A percentile compares a stretch with the other conserved stretches of the same genome.
These are phyloP conservation scores for Tachina grossa DNA, from an alignment of 2,888 invertebrate species.

Conservation along the genomic window DNA sequence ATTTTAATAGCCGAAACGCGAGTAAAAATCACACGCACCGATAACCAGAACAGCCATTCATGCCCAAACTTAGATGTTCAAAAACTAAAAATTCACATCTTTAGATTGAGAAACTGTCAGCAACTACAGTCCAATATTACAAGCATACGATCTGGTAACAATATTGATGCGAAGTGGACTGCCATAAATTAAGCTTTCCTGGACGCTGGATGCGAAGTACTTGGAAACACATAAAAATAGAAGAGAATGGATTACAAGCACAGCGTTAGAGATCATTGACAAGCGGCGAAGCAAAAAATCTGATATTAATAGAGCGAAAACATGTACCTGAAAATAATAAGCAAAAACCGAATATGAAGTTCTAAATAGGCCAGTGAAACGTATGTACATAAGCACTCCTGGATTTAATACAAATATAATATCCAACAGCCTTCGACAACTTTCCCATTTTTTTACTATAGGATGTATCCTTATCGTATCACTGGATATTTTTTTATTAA, in stretches of 20 bases:
- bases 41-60: not conserved
- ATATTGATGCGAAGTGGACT: conserved; percentile 1
- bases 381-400: too few relatives aligned
- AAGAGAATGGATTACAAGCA: conserved; percentile 5
- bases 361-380: not conserved
- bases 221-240: conserved; percentile 8
- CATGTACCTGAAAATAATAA: not conserved
- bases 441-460: too few relatives aligned
- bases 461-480: too few relatives aligned
- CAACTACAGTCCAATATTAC: too few relatives aligned
- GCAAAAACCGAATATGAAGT: not conserved
- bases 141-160: conserved; percentile 3
- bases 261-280: not conserved
- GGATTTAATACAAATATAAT: too few relatives aligned
- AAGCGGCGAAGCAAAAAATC: not conserved
- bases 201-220: not conserved
- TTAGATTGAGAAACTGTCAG: not conserved
- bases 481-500: too few relatives aligned
- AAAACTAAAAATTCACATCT: not conserved
- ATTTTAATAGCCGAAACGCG: conserved; percentile 5
- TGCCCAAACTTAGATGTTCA: not conserved
- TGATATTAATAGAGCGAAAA: not conserved
- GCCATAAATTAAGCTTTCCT: not conserved
- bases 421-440: too few relatives aligned
- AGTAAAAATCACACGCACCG: not conserved